Percentiles rank a stretch among this genome's conserved stretches.
These are phyloP conservation scores for Aphaenogaster ashmeadi DNA, from an alignment of 1,140 invertebrate species.

Conservation along the genomic window DNA sequence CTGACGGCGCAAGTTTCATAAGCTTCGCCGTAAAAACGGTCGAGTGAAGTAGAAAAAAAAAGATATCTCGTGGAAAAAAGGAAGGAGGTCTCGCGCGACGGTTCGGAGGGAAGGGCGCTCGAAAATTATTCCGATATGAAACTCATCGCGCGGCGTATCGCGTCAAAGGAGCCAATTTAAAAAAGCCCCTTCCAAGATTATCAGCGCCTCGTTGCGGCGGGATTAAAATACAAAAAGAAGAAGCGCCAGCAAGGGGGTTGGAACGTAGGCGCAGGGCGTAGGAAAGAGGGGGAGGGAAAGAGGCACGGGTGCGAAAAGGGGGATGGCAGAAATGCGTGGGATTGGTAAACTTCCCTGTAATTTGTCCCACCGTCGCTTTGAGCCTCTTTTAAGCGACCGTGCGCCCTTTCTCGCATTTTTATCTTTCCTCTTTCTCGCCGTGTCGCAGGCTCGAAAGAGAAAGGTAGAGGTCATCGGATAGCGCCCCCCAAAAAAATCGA, in stretches of 20 bases:
- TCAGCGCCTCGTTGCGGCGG: constrained; percentile 78
- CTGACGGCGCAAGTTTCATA: background rate
- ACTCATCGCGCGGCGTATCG: constrained; percentile 84
- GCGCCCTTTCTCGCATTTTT: constrained; percentile 37
- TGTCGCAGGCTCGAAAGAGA: constrained; percentile 37
- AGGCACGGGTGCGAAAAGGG: constrained; percentile 53
- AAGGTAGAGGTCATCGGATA: constrained; percentile 46
- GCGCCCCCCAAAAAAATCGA: constrained; percentile 43
- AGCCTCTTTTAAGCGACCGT: constrained; percentile 79
- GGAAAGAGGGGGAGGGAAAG: background rate
- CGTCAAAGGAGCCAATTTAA: constrained; percentile 87
- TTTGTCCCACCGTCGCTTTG: constrained; percentile 82
- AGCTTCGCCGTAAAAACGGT: constrained; percentile 62
- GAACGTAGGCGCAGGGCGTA: constrained; percentile 33
- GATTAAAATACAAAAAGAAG: constrained; percentile 77
- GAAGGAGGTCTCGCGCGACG: constrained; percentile 23
- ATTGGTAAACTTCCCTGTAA: constrained; percentile 85
- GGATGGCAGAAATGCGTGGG: constrained; percentile 68
- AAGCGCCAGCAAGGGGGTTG: constrained; percentile 41
- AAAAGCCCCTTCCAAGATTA: constrained; percentile 87
- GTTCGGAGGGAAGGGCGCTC: constrained; percentile 62
- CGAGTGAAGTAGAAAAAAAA: constrained; percentile 56
- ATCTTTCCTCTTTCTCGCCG: constrained; percentile 31
- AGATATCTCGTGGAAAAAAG: constrained; percentile 38
- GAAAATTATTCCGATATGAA: constrained; percentile 87